A percentile compares a stretch with the other conserved stretches of the same genome.
These are phyloP conservation scores for Spodoptera littoralis DNA, from an alignment of 2,888 invertebrate genomes.

Conservation along the genomic window DNA sequence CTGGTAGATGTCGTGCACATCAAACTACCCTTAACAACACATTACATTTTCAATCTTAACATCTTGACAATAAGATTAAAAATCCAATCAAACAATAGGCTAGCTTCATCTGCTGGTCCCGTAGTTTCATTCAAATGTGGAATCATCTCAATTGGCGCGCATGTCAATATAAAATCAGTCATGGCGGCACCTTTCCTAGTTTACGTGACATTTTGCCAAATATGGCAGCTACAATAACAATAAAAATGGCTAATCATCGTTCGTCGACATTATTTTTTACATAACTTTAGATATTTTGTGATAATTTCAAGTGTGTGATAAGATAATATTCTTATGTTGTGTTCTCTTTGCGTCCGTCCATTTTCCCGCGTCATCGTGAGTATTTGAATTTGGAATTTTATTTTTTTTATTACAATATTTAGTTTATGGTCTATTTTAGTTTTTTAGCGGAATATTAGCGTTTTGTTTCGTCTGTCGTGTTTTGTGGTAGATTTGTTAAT, in stretches of 20 bases:
- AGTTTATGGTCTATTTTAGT: background rate
- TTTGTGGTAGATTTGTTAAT: background rate
- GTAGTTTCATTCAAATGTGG: too few species aligned
- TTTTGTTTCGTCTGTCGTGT: background rate
- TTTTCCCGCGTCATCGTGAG: conserved; percentile 41
- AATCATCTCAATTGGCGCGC: too few species aligned
- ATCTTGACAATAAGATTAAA: too few species aligned
- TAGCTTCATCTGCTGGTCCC: too few species aligned
- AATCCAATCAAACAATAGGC: too few species aligned
- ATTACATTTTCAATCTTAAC: too few species aligned
- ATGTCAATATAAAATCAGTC: too few species aligned
- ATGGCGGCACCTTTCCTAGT: too few species aligned
- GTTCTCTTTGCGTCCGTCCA: conserved; percentile 7
- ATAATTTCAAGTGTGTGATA: conserved; percentile 28
- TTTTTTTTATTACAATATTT: conserved; percentile 9
- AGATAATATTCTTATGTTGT: conserved; percentile 17
- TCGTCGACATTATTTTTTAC: conserved; percentile 24
- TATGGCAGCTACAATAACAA: too few species aligned
- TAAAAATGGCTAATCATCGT: conserved; percentile 8
- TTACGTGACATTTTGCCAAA: too few species aligned
- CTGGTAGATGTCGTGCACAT: too few species aligned
- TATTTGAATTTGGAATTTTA: background rate
- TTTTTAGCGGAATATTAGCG: conserved; percentile 3
- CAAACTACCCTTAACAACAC: too few species aligned
- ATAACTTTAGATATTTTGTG: conserved; percentile 29